Base-by-base conservation (phyloP, 1,140 invertebrate species). In the Leptopilina boulardi region DNA sequence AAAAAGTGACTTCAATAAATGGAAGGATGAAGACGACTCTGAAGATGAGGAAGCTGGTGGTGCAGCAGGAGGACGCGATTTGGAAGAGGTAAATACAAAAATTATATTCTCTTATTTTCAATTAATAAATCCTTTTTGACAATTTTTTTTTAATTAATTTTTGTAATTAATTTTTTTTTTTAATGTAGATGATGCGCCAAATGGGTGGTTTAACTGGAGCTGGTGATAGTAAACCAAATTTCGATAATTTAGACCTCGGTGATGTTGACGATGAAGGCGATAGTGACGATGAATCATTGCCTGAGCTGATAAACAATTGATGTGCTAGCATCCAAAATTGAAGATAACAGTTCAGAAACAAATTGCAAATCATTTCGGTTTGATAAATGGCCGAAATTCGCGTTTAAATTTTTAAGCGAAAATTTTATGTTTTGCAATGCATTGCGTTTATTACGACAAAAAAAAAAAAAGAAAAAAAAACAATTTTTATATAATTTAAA, bases 1-100 rank as follows among this genome's bases (percentile, higher is more conserved):
- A 73, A 99, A 98, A 91, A 96, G 97, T 80, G 98, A 99, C 89
- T 99, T 99, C 88, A 96, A 97, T 84, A 97, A 98, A 91, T 99
- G 98, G 98, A 96, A 96, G 88, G 98, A 99, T 92, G 98, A 99
- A 91, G 97, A 96, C 86, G 96, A 96, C 75, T 94, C 93, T 75
- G 95, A 95, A 56, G 93, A 93, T 75, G 95, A 95, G 74, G 89
- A 79, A 41, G 81, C 79, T 15, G 59, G 56, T 26, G 44, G 42
- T 15, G 84, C 78, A 47, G 88, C 82, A 10, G 81, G 80, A 59
- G 90, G 90, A 73, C 86, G 85, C 34, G 92, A 94, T 80, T 92
- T 94, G 41, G 93, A 93, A 91, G 92, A 94, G 79, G 93, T 94
- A 91, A 88, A 56, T 73, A 83, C n/a, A 82, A 74, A 73, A 77